Base-by-base conservation (phyloP, 2,113 vertebrate genomes). In the Gallinago media region DNA sequence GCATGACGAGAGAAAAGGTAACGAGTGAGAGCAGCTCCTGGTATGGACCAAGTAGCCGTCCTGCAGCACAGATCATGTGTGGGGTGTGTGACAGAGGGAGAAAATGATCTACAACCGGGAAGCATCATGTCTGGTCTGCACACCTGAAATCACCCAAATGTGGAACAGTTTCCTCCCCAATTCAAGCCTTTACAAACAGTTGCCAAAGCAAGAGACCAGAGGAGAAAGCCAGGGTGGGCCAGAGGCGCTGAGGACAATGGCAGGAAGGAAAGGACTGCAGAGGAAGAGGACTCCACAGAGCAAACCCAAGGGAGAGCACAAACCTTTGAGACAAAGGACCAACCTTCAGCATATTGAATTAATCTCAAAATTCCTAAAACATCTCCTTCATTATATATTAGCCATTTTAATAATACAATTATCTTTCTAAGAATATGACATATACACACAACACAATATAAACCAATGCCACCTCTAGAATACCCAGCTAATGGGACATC, bases 21-120 rank as follows among this genome's bases (percentile, higher is more conserved):
- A 34, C 0, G 16, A 66, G 84, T 2, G 12, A 6, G 3, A 79
- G 34, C 56, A 58, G 67, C 40, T 83, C 54, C 49, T 21, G n/a
- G 36, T 25, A 44, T 1, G 8, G 49, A 70, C 31, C 1, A 2
- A 68, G 49, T 25, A 80, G 65, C 26, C 0, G 0, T 27, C 46
- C 74, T 22, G 19, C 59, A 85, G 90, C 73, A 84, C 46, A 66
- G 70, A 34, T 20, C 34, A 13, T 0, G 0, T 8, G 36, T 26
- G 22, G 27, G 50, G 44, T 4, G 1, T 0, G 55, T 15, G 80
- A 36, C 12, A 52, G 5, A 34, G 12, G 8, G 15, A 21, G 32
- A n/a, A 54, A 74, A 42, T 16, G 2, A 59, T 22, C 58, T 63
- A 7, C 9, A 42, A 25, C 25, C 23, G 34, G 3, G 46, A 66